Base-by-base conservation (phyloP, 2,888 invertebrate species). In the Ditylenchus weischeri region DNA sequence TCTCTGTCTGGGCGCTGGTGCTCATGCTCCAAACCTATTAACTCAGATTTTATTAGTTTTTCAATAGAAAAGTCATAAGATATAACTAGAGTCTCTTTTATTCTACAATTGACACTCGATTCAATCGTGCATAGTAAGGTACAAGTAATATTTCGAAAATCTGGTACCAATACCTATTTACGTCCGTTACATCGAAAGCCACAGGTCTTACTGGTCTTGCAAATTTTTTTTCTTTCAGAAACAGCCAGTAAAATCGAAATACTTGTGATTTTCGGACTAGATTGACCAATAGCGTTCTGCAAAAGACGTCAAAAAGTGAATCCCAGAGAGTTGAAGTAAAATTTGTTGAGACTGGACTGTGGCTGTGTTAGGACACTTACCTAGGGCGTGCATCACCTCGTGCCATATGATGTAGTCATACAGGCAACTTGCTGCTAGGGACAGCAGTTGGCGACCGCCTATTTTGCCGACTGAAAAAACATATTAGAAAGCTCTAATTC, bases 1-100 rank as follows among this genome's bases (percentile, higher is more conserved):
- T 78, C 78, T 48, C 78, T 67, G 65, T 78, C 78, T 3, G 78
- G 78, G 35, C 78, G 61, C 57, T 78, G 78, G 65, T 78, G 78
- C 57, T 78, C 78, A 62, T 78, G 78, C 57, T 79, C 79, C 48
- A 79, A 73, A 8, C 78, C 43, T 43, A 43, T 13, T 6, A 8
- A 74, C 57, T 19, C 11, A 38, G 50, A 23, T 57, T 29, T 7
- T 15, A 50, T 36, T 21, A n/a, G 29, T 57, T 29, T 23, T 10
- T 23, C 18, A 38, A 62, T 57, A 51, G 21, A 62, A 62, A 1
- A 62, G 19, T 62, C n/a, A 8, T 10, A 35, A 47, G 8, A 8
- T 36, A 58, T 19, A 47, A 29, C 18, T 3, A 18, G 0, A 21
- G n/a, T n/a, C 48, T 62, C n/a, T 19, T 21, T 35, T 43, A 19